Conservation (phyloP, 2,888 invertebrate species). For the Micropterix aruncella region DNA sequence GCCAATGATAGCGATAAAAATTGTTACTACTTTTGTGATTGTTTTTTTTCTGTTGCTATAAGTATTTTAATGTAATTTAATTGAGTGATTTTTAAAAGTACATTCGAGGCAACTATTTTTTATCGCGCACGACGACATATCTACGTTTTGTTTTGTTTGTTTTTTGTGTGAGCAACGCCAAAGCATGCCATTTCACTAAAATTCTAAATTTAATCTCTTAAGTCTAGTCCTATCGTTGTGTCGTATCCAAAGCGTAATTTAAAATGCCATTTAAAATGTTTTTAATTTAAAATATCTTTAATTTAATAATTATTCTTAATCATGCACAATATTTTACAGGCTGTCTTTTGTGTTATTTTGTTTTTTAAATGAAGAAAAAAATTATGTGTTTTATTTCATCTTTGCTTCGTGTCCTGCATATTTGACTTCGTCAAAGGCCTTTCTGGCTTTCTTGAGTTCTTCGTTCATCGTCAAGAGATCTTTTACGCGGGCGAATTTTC, state of each 20-base stretch:
- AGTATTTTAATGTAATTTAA: neutral
- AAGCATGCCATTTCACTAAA: neutral
- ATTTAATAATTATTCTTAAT: neutral
- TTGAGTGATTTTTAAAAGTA: no score
- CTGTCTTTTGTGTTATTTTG: neutral
- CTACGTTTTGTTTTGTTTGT: neutral
- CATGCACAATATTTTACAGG: neutral
- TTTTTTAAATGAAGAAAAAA: neutral
- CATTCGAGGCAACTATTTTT: neutral
- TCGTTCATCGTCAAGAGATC: conserved; percentile 97
- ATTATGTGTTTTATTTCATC: neutral
- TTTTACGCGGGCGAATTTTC: conserved; percentile 96
- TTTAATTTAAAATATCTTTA: conserved; percentile 1
- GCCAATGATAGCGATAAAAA: neutral
- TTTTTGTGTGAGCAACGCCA: neutral
- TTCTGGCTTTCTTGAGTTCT: conserved; percentile 94
- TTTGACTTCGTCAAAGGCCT: conserved; percentile 98
- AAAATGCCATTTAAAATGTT: neutral
- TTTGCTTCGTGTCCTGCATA: conserved; percentile 25
- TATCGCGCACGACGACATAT: neutral
- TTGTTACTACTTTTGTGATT: neutral
- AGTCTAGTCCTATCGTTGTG: neutral
- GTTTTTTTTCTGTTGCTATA: neutral
- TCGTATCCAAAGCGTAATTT: neutral
- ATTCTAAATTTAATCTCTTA: neutral